phyloP scores from a whole-genome alignment of 2,113 vertebrate species.

The Sinocyclocheilus grahami region DNA sequence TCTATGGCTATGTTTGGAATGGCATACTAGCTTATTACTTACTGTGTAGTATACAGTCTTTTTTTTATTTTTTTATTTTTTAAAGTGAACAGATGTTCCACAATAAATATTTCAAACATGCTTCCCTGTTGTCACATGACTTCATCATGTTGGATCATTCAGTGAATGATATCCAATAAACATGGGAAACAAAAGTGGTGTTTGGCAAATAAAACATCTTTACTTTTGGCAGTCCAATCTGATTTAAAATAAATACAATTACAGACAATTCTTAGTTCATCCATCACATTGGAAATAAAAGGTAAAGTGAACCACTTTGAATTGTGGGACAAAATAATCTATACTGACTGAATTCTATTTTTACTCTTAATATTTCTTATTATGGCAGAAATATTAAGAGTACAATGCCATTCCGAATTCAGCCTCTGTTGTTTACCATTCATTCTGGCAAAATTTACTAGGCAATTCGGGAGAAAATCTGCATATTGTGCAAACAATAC shows the following conservation, averaged over 20 bases:
- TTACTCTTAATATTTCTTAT: not conserved
- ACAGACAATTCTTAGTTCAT: not conserved
- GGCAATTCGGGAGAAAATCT: not conserved
- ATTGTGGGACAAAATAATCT: not conserved
- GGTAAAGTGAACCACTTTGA: not conserved
- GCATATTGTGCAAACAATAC: not conserved
- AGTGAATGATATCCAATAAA: not conserved
- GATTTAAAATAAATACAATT: not conserved
- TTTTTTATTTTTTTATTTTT: too few relatives aligned
- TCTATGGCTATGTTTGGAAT: conserved; percentile 21
- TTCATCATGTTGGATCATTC: not conserved
- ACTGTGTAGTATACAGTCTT: not conserved
- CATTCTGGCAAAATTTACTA: not conserved
- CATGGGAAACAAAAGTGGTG: not conserved
- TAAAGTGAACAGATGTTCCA: not conserved
- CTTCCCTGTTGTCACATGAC: not conserved
- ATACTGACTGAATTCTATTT: not conserved
- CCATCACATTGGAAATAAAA: not conserved
- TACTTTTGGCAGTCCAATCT: not conserved
- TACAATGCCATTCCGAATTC: not conserved
- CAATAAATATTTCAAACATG: not conserved
- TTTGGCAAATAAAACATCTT: not conserved
- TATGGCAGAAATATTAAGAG: not conserved
- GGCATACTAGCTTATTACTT: conserved; percentile 7
- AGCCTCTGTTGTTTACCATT: not conserved